Percentiles rank a stretch among this genome's conserved stretches.
Conservation (phyloP, 2,888 invertebrate species). For the Eupithecia exiguata region DNA sequence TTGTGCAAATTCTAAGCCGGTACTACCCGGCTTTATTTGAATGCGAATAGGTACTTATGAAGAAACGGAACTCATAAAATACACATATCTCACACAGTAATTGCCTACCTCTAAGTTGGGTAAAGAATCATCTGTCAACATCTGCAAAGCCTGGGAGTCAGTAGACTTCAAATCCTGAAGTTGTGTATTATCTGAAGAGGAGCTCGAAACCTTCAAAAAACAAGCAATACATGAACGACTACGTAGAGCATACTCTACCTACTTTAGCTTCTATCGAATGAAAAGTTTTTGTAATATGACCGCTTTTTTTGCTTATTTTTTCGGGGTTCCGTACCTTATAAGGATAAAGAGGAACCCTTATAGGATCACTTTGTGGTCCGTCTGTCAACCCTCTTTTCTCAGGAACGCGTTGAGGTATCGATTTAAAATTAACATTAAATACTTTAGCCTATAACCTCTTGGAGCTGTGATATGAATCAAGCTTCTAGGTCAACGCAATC, state of each 20-base stretch:
- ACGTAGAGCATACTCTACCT: background rate
- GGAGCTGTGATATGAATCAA: too few species aligned
- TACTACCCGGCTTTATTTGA: background rate
- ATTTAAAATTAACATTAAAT: too few species aligned
- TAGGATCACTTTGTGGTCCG: too few species aligned
- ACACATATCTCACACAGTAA: too few species aligned
- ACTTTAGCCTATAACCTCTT: too few species aligned
- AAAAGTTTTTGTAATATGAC: background rate
- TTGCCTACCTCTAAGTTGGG: background rate
- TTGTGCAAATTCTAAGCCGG: background rate
- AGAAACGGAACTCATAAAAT: background rate
- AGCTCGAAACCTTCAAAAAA: constrained; percentile 39
- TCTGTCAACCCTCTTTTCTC: too few species aligned
- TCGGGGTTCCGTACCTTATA: background rate
- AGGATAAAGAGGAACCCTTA: too few species aligned
- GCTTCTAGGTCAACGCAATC: too few species aligned
- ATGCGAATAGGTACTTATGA: background rate
- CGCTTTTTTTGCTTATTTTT: background rate
- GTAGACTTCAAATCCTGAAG: background rate
- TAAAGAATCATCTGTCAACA: background rate
- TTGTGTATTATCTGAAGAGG: constrained; percentile 40
- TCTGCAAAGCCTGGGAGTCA: background rate
- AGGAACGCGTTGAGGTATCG: too few species aligned
- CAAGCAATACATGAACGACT: background rate
- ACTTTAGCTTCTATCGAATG: background rate